Evolutionary conservation across 2,888 invertebrate species (phyloP), one percentile per base, ranked within the genome.

Genomic region (Caenorhabditis plicata): DNA sequence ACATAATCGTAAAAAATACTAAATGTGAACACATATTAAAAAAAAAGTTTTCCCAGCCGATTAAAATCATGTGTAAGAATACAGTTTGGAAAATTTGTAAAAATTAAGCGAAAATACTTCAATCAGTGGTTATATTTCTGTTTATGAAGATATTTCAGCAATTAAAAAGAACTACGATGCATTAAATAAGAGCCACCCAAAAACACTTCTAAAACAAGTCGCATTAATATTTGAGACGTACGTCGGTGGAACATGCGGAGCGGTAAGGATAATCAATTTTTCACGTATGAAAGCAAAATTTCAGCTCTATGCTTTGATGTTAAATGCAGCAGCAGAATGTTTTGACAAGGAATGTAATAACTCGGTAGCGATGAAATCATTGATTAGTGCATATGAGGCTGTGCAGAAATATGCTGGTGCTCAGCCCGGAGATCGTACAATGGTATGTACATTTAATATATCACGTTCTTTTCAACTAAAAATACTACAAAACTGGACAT

Each of bases 401-500:
- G 53, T 77, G 7, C 60, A 66, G 45, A 82, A 82, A 60, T 89
- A 90, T 75, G 88, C 89, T 2, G 87, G 87, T 43, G 90, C 89
- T 0, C 85, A 85, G 68, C 85, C 86, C 2, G 89, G 90, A 0
- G 88, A 90, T 75, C 85, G 89, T 67, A 89, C 90, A 22, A 87
- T 90, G 88, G 88, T 89, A 63, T 74, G 61, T 40, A 46, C 35
- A 41, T 27, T 41, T n/a, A n/a, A n/a, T n/a, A n/a, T n/a, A n/a
- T 45, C 17, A 32, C 7, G 4, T 4, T 5, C 25, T 5, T 7
- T 5, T 23, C 27, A 47, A n/a, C 7, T 7, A 19, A 7, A n/a
- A n/a, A n/a, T n/a, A n/a, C n/a, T n/a, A n/a, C n/a, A n/a, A n/a
- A n/a, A n/a, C n/a, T n/a, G n/a, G n/a, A n/a, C n/a, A n/a, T n/a